Conservation (phyloP, 64 coral and sea anemone species). For the Catalaphyllia jardinei region DNA sequence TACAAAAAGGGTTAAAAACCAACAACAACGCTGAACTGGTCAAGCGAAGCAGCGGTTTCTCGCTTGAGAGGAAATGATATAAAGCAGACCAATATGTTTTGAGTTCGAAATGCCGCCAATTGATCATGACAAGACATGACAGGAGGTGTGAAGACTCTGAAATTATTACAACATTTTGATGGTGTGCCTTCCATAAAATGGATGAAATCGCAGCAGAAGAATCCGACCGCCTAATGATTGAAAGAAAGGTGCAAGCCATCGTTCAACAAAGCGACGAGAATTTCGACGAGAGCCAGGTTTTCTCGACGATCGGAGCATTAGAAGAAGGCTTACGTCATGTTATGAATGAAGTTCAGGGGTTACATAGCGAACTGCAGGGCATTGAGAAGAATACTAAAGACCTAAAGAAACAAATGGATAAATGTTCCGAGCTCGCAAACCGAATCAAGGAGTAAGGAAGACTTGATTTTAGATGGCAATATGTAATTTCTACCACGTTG, state of each 20-base stretch:
- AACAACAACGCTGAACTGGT: too few species aligned
- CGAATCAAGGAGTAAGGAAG: not conserved
- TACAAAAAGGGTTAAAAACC: too few species aligned
- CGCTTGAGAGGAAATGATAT: too few species aligned
- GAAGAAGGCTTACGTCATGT: not conserved
- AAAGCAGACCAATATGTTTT: too few species aligned
- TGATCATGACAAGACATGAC: too few species aligned
- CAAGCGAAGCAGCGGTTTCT: too few species aligned
- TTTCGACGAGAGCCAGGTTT: slow-evolving; percentile 28
- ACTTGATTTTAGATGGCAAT: not conserved
- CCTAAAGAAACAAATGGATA: not conserved
- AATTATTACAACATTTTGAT: not conserved
- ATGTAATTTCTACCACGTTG: not conserved
- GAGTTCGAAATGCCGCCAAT: too few species aligned
- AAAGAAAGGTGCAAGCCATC: not conserved
- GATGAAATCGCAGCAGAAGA: not conserved
- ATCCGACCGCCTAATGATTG: not conserved
- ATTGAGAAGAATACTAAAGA: slow-evolving; percentile 9
- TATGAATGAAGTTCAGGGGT: not conserved
- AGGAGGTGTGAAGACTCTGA: not conserved
- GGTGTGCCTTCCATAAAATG: not conserved
- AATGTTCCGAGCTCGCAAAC: not conserved
- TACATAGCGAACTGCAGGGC: not conserved
- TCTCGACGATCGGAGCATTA: slow-evolving; percentile 7
- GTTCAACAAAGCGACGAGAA: not conserved